Percentiles rank a stretch among this genome's conserved stretches.
Conservation (phyloP, 1,140 invertebrate species). For the Trissolcus basalis region DNA sequence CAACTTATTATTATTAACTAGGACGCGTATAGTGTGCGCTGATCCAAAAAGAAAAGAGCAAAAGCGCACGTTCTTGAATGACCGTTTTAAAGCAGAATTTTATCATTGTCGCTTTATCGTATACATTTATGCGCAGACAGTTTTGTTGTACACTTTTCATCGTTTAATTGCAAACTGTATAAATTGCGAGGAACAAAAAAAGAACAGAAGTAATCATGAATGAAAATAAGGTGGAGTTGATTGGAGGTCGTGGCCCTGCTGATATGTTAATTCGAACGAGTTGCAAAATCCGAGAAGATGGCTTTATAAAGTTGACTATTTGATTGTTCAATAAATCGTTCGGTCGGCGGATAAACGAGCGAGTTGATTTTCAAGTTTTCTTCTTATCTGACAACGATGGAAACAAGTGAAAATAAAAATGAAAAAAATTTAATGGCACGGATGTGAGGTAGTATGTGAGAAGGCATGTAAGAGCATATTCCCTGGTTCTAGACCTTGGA, state of each 20-base stretch:
- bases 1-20: constrained; percentile 37
- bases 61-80: constrained; percentile 12
- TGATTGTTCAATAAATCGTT: constrained; percentile 29
- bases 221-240: constrained; percentile 9
- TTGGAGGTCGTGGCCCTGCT: constrained; percentile 13
- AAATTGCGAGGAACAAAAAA: background rate
- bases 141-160: background rate
- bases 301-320: constrained; percentile 20
- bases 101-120: too few species aligned
- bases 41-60: constrained; percentile 15
- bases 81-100: background rate
- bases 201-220: background rate
- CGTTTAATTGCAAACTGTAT: background rate
- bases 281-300: constrained; percentile 9
- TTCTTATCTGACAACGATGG: too few species aligned
- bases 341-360: constrained; percentile 18
- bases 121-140: background rate
- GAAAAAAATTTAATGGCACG: background rate
- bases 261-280: constrained; percentile 3
- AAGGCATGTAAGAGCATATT: too few species aligned
- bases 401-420: constrained; percentile 17
- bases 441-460: background rate
- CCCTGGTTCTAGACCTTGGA: constrained; percentile 54
- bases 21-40: constrained; percentile 1
- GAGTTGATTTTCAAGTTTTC: too few species aligned